phyloP scores from a whole-genome alignment of 2,113 vertebrate genomes.

The Ailuropoda melanoleuca region DNA sequence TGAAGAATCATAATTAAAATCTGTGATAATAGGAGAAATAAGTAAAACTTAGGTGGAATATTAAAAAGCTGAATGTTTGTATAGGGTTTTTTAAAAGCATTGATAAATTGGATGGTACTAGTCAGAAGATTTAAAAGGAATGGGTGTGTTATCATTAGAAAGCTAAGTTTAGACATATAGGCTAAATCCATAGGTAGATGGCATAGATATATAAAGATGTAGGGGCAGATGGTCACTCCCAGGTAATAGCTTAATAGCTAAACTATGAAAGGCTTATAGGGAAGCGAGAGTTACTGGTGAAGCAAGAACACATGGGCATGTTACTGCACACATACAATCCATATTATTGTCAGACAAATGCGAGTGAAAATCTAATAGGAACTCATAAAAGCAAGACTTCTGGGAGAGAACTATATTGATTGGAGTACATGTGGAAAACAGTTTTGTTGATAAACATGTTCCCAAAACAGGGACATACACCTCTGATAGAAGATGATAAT shows the following conservation, averaged over 20 bases:
- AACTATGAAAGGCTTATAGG: not conserved
- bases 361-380: not conserved
- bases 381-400: not conserved
- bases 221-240: not conserved
- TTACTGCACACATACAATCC: not conserved
- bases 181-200: not conserved
- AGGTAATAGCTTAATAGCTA: not conserved
- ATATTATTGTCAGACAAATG: not conserved
- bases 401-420: not conserved
- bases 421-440: not conserved
- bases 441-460: not conserved
- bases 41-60: not conserved
- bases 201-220: not conserved
- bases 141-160: not conserved
- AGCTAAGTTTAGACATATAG: not conserved
- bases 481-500: not conserved
- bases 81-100: not conserved
- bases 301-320: not conserved
- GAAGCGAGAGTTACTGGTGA: not conserved
- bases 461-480: not conserved
- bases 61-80: not conserved
- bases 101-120: not conserved
- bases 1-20: not conserved
- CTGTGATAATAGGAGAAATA: not conserved
- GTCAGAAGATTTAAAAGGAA: not conserved